phyloP scores from a whole-genome alignment of 2,888 invertebrate species.

The Miltochrista miniata region DNA sequence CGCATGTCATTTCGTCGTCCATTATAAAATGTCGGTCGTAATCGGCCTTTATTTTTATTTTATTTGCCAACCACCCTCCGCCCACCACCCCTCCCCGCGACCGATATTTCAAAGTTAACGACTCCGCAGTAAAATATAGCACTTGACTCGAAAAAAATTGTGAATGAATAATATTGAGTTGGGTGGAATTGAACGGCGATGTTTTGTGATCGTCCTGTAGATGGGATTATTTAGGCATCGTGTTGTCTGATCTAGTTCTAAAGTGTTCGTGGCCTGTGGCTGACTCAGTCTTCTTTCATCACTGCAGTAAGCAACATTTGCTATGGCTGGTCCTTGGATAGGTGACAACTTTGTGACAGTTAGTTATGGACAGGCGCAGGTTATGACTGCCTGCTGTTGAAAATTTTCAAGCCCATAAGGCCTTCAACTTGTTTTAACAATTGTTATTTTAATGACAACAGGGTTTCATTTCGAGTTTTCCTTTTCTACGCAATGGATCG shows the following conservation, averaged over 20 bases:
- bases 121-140: constrained; percentile 77
- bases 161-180: constrained; percentile 66
- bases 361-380: too few species aligned
- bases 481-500: too few species aligned
- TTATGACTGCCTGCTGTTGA: too few species aligned
- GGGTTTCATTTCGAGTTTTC: too few species aligned
- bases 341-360: too few species aligned
- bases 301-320: too few species aligned
- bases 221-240: constrained; percentile 36
- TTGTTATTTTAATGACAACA: too few species aligned
- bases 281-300: too few species aligned
- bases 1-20: constrained; percentile 80
- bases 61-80: constrained; percentile 68
- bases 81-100: constrained; percentile 43
- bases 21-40: constrained; percentile 82
- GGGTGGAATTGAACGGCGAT: constrained; percentile 43
- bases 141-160: constrained; percentile 68
- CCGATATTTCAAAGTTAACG: constrained; percentile 83
- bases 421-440: too few species aligned
- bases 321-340: too few species aligned
- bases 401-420: too few species aligned
- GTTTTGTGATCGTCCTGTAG: constrained; percentile 39
- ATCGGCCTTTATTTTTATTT: constrained; percentile 82
- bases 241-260: constrained; percentile 33
- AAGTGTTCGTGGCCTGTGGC: too few species aligned